Evolutionary conservation across 1,140 invertebrate species (phyloP).

Genomic region (Calephelis virginiensis): DNA sequence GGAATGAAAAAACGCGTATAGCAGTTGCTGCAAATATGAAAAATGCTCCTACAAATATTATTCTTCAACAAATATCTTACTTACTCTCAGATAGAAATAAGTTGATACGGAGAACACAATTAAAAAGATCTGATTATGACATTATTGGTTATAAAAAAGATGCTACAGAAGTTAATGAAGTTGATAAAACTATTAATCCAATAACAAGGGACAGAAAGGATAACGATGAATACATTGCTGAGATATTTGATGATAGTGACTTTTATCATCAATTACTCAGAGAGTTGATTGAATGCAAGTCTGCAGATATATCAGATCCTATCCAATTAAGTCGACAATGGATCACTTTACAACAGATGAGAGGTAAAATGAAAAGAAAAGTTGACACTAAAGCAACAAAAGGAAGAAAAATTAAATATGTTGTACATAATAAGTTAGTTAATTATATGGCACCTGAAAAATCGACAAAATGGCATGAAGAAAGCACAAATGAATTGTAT

Average conservation of each 20-base stretch:
- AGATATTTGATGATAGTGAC: constrained; percentile 98
- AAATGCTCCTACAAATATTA: constrained; percentile 84
- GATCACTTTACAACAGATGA: constrained; percentile 93
- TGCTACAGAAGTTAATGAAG: constrained; percentile 44
- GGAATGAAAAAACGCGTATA: constrained; percentile 93
- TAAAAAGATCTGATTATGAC: constrained; percentile 86
- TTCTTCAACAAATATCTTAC: constrained; percentile 92
- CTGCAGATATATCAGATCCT: constrained; percentile 89
- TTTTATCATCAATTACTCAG: constrained; percentile 96
- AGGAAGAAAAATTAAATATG: constrained; percentile 93
- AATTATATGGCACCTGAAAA: constrained; percentile 95
- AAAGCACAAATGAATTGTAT: constrained; percentile 89
- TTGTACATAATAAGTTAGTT: constrained; percentile 92
- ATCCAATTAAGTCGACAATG: constrained; percentile 89
- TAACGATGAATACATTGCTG: constrained; percentile 84
- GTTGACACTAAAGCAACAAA: constrained; percentile 96
- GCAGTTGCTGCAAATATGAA: constrained; percentile 81
- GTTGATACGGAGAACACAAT: constrained; percentile 89
- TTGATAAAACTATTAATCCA: constrained; percentile 49
- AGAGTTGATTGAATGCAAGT: constrained; percentile 95
- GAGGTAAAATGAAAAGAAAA: constrained; percentile 93
- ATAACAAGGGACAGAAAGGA: constrained; percentile 60
- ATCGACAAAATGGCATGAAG: constrained; percentile 84
- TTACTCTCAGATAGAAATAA: constrained; percentile 88
- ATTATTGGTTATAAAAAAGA: constrained; percentile 82